Evolutionary conservation across 2,113 vertebrate species (phyloP).

Genomic region (Corythaixoides concolor): DNA sequence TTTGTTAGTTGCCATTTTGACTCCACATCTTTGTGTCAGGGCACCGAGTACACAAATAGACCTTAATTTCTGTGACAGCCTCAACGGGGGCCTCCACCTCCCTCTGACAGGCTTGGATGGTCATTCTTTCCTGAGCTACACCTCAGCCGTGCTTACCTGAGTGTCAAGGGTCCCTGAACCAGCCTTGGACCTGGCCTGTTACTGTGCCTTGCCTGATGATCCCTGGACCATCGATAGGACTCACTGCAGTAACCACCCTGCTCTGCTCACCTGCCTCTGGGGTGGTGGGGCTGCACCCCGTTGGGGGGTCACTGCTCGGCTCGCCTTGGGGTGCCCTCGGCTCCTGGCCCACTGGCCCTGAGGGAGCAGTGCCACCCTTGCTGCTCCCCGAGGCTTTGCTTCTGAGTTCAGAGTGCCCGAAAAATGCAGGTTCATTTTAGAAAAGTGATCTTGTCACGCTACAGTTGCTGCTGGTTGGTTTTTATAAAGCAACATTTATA

Average conservation of each 20-base stretch:
- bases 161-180: neutral
- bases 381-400: neutral
- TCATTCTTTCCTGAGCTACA: neutral
- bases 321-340: rapidly evolving
- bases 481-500: neutral
- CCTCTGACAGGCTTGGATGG: neutral
- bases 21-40: neutral
- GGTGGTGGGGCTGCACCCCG: rapidly evolving
- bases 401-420: neutral
- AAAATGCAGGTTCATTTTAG: neutral
- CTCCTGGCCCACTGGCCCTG: neutral
- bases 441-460: neutral
- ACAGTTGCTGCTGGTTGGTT: neutral
- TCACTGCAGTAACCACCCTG: rapidly evolving
- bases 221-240: rapidly evolving
- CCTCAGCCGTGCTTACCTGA: neutral
- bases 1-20: neutral
- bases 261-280: neutral
- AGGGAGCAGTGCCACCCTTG: neutral
- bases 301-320: rapidly evolving
- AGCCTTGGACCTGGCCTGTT: neutral
- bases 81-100: neutral
- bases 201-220: neutral
- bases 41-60: neutral
- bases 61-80: neutral